These are phyloP conservation scores for Vireo griseus DNA, from an alignment of 2,797 vertebrate species.

Conservation along the genomic window DNA sequence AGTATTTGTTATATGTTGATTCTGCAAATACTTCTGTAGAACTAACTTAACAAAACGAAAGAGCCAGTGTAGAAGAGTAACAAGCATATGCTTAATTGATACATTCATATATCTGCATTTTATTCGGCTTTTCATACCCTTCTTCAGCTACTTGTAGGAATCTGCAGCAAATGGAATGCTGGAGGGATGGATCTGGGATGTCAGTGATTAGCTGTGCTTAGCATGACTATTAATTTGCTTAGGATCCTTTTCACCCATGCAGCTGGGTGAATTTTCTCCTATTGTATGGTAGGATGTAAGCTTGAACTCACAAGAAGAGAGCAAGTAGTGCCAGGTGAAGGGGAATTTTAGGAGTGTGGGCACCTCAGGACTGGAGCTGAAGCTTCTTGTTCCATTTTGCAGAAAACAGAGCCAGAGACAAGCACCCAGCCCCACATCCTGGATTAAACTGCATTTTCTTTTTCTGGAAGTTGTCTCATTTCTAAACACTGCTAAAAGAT, in stretches of 20 bases:
- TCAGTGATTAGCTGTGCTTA: neutral
- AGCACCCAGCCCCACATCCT: neutral
- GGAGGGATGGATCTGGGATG: neutral
- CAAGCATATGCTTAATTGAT: neutral
- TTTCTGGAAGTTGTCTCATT: neutral
- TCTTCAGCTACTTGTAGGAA: neutral
- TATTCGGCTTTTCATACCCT: neutral
- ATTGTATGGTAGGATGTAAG: neutral
- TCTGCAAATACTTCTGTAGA: neutral
- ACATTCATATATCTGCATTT: neutral
- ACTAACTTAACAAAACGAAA: neutral
- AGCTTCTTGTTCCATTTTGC: neutral
- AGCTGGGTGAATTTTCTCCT: neutral
- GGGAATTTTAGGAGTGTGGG: neutral
- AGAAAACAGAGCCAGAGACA: neutral
- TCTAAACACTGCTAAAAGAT: neutral
- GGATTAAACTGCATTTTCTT: neutral
- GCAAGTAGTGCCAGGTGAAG: neutral
- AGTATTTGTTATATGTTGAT: slow-evolving; percentile 61
- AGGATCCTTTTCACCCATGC: neutral
- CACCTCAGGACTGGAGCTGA: neutral
- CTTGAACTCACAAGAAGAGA: neutral
- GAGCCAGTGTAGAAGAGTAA: neutral
- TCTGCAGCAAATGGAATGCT: neutral
- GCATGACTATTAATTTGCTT: neutral